phyloP scores from a whole-genome alignment of 2,113 vertebrate species.

The Thalassoma bifasciatum region DNA sequence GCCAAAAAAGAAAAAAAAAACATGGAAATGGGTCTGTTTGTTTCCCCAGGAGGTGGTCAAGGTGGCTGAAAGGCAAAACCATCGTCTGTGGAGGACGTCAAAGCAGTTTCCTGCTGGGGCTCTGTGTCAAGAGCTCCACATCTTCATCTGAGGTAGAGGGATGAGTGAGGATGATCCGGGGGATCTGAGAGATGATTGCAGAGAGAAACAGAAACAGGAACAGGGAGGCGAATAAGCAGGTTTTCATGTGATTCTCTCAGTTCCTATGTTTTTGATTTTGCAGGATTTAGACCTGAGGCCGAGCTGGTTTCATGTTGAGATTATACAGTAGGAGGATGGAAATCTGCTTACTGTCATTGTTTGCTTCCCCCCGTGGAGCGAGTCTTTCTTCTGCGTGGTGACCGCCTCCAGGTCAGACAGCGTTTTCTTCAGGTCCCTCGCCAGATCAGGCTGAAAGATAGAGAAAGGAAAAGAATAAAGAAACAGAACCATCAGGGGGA shows the following conservation, averaged over 20 bases:
- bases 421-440: slow-evolving; percentile 32
- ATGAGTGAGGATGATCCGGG: slow-evolving; percentile 87
- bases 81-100: slow-evolving; percentile 53
- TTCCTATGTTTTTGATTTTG: not conserved
- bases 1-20: not conserved
- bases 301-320: not conserved
- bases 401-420: slow-evolving; percentile 59
- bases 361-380: slow-evolving; percentile 72
- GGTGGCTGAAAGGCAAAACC: slow-evolving; percentile 79
- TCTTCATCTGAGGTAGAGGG: slow-evolving; percentile 90
- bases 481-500: not conserved
- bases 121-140: slow-evolving; percentile 79
- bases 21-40: not conserved
- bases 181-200: slow-evolving; percentile 80
- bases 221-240: slow-evolving; percentile 8
- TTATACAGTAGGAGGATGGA: not conserved
- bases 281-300: not conserved
- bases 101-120: slow-evolving; percentile 65
- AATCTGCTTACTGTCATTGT: slow-evolving; percentile 81
- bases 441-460: slow-evolving; percentile 51
- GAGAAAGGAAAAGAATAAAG: not conserved
- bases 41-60: slow-evolving; percentile 44
- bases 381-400: slow-evolving; percentile 56
- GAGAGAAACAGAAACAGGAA: slow-evolving; percentile 11
- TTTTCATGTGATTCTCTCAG: not conserved